These are phyloP conservation scores for Copsychus sechellarum DNA, from an alignment of 2,113 vertebrate species.

Conservation along the genomic window DNA sequence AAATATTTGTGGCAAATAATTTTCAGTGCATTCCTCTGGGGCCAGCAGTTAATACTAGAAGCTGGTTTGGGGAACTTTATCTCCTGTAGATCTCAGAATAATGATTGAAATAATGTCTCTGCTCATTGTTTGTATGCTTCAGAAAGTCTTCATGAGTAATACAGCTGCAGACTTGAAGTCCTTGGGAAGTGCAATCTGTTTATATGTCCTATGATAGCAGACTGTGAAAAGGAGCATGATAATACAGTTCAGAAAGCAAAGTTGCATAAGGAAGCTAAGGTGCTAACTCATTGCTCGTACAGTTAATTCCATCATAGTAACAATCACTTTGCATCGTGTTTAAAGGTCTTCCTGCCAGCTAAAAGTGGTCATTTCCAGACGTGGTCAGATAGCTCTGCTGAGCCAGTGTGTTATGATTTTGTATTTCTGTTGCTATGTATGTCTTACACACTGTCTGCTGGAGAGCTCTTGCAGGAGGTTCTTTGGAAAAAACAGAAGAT, in stretches of 20 bases:
- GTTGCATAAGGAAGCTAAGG: neutral
- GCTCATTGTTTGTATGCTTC: neutral
- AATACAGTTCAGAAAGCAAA: neutral
- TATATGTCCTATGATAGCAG: neutral
- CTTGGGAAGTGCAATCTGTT: neutral
- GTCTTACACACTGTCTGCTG: neutral
- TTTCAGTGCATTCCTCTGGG: neutral
- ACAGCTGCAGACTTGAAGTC: neutral
- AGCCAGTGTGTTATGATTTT: neutral
- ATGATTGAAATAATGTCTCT: neutral
- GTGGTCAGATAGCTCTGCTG: neutral
- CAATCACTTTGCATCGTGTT: neutral
- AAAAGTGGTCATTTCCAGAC: neutral
- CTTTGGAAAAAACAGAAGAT: neutral
- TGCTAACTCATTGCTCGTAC: neutral
- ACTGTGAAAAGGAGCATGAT: neutral
- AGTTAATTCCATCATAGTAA: neutral
- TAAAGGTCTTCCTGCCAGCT: neutral
- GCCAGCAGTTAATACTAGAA: neutral
- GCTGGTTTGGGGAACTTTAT: neutral
- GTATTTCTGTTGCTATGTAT: conserved; percentile 27
- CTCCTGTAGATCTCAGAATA: neutral
- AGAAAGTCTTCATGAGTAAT: neutral
- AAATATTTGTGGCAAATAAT: neutral
- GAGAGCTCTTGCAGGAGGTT: neutral